Base-by-base conservation (phyloP, 2,113 vertebrate genomes). In the Scomber japonicus region DNA sequence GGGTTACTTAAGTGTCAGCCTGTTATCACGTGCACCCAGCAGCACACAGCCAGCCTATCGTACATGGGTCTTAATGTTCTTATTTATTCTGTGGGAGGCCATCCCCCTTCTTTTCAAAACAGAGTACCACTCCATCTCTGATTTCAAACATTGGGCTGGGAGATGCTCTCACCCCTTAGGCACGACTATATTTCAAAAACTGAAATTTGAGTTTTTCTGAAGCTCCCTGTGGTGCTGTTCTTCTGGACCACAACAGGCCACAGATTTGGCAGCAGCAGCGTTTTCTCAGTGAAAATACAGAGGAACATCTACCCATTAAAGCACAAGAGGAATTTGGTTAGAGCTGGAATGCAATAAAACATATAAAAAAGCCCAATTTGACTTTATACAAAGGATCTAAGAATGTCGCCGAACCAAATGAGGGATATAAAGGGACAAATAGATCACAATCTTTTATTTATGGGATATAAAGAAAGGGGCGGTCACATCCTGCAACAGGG, bases 201-300 rank as follows among this genome's bases (percentile, higher is more conserved):
- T 90, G 92, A 93, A 94, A 94, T 91, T 78, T 75, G 88, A 93
- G 89, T 69, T 90, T 92, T 89, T 86, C 87, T 89, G 88, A 91
- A 83, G 88, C 84, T 93, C 93, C 93, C 93, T 80, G 82, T 81
- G 87, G 94, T 92, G 94, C 93, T 90, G 93, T 93, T 91, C 88
- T 86, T 86, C 82, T 89, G 91, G 90, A 91, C 92, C 89, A 83
- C 90, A 94, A 90, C 90, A 90, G 88, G 84, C 92, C 91, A 84
- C 92, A 90, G 84, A 93, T 93, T 90, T 94, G 92, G 87, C 91
- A 80, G 76, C 70, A 48, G 83, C 49, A 19, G 78, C 70, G 67
- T 85, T 84, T 85, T 75, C 70, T 81, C 87, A 78, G 78, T 54
- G 85, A 79, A 91, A 92, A 91, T 84, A 88, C 79, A 87, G 74